phyloP scores from a whole-genome alignment of 2,797 vertebrate species.

The Rhadinocentrus ornatus region DNA sequence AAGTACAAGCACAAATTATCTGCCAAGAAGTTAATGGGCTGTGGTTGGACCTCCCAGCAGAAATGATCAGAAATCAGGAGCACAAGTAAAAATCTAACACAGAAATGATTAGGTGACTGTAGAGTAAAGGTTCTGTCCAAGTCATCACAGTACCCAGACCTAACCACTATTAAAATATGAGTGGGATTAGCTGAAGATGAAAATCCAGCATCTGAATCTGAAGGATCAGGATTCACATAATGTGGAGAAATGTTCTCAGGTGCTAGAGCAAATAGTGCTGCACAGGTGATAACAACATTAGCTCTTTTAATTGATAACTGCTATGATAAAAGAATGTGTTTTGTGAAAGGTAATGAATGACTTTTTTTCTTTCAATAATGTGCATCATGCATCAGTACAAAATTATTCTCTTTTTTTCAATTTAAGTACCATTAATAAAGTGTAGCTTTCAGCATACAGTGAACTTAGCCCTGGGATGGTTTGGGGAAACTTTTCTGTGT shows the following conservation, averaged over 20 bases:
- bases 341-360: background rate
- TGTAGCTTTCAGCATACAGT: slow-evolving; percentile 45
- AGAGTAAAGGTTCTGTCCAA: background rate
- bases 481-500: slow-evolving; percentile 59
- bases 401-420: slow-evolving; percentile 19
- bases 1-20: background rate
- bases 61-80: background rate
- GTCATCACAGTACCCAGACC: background rate
- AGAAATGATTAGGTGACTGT: background rate
- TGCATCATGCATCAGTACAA: slow-evolving; percentile 23
- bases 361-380: slow-evolving; percentile 6
- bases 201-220: background rate
- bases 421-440: slow-evolving; percentile 26
- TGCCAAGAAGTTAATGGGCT: background rate
- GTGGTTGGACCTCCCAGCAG: background rate
- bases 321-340: background rate
- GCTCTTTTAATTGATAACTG: slow-evolving; percentile 1
- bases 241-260: background rate
- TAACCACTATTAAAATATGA: background rate
- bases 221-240: background rate
- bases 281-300: background rate
- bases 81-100: background rate
- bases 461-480: slow-evolving; percentile 9
- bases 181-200: background rate
- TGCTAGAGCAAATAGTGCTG: background rate